Evolutionary conservation across 2,797 vertebrate species (phyloP).

Genomic region (Melanotaenia parkinsoni): DNA sequence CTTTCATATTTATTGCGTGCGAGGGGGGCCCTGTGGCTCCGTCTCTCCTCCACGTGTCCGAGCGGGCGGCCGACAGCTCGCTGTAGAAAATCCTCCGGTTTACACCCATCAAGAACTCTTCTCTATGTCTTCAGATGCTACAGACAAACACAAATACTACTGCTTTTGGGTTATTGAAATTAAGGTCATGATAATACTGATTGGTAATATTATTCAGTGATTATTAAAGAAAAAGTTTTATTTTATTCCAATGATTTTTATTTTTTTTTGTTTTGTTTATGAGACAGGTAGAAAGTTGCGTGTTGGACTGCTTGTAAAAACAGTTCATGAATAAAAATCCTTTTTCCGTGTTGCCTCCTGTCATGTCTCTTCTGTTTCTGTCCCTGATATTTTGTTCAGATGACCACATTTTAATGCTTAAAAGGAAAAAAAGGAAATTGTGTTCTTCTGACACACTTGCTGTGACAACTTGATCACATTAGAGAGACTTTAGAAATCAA

Average conservation of each 20-base stretch:
- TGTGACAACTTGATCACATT: no score
- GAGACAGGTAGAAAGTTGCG: constrained; percentile 83
- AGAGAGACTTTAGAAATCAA: no score
- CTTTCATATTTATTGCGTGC: constrained; percentile 86
- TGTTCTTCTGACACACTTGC: no score
- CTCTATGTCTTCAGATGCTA: constrained; percentile 63
- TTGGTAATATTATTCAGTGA: constrained; percentile 80
- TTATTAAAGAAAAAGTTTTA: constrained; percentile 71
- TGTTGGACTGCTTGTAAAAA: constrained; percentile 88
- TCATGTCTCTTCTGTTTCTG: constrained; percentile 24
- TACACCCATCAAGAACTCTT: constrained; percentile 56
- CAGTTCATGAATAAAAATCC: constrained; percentile 88
- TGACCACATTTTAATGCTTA: not conserved
- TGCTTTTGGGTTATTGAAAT: constrained; percentile 82
- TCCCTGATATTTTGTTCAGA: not conserved
- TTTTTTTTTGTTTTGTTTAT: constrained; percentile 12
- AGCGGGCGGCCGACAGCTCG: constrained; percentile 54
- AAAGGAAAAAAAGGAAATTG: no score
- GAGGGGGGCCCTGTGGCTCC: constrained; percentile 43
- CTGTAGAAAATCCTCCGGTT: constrained; percentile 67
- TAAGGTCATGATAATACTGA: constrained; percentile 76
- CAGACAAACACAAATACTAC: constrained; percentile 83
- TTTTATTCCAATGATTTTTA: constrained; percentile 66
- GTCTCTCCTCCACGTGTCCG: constrained; percentile 40
- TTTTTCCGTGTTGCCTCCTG: constrained; percentile 80